These are phyloP conservation scores for Ichneumon xanthorius DNA, from an alignment of 2,888 invertebrate species.

Conservation along the genomic window DNA sequence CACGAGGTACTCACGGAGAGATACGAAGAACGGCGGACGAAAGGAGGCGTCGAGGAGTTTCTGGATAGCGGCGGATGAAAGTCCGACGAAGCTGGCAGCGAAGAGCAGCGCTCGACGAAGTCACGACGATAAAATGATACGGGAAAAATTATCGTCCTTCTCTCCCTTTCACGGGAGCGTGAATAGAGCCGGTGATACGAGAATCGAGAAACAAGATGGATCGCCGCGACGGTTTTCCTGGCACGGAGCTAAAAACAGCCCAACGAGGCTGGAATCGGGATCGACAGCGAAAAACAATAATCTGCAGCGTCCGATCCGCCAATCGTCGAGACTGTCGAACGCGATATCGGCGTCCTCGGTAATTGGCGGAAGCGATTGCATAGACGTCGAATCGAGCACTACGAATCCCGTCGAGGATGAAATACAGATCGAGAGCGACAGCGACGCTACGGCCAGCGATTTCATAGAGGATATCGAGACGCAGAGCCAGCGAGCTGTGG, in stretches of 20 bases:
- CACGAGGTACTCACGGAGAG: not conserved
- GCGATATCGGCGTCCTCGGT: slow-evolving; percentile 31
- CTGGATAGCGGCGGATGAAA: not conserved
- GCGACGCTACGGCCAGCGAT: slow-evolving; percentile 64
- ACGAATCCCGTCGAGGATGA: slow-evolving; percentile 41
- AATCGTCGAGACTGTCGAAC: not conserved
- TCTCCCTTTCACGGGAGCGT: not conserved
- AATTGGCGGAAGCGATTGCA: slow-evolving; percentile 49
- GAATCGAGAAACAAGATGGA: not conserved
- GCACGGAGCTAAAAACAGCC: not conserved
- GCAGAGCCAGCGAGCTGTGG: not conserved
- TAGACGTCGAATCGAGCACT: slow-evolving; percentile 55
- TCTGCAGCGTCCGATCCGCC: not conserved
- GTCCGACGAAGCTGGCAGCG: not conserved
- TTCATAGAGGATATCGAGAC: slow-evolving; percentile 70
- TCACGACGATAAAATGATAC: not conserved
- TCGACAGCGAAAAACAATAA: slow-evolving; percentile 16
- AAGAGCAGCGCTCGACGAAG: not conserved
- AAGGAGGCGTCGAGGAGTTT: slow-evolving; percentile 31
- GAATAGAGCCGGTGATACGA: not conserved
- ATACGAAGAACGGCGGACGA: slow-evolving; percentile 44
- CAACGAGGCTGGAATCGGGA: not conserved
- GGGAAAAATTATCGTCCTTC: not conserved
- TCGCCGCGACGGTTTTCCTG: not conserved
- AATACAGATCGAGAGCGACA: slow-evolving; percentile 59